A percentile compares a stretch with the other conserved stretches of the same genome.
phyloP scores from a whole-genome alignment of 2,797 vertebrate genomes.

The Microchirus variegatus region DNA sequence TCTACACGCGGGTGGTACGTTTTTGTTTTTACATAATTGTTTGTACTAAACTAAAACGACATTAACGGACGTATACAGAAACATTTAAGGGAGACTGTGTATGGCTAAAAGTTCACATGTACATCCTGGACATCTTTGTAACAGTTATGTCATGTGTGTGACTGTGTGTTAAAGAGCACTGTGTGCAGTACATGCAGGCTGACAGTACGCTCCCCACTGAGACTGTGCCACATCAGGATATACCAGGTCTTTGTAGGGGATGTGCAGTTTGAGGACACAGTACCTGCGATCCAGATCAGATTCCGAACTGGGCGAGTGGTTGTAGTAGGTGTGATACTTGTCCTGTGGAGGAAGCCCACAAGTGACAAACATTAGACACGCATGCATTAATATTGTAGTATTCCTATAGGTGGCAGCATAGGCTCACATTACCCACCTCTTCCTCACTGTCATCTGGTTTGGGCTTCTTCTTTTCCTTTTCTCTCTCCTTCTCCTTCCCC shows the following conservation, averaged over 20 bases:
- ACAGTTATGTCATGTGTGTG: not conserved
- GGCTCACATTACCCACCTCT: slow-evolving; percentile 69
- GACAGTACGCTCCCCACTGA: slow-evolving; percentile 78
- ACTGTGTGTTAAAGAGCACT: slow-evolving; percentile 27
- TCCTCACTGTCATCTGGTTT: slow-evolving; percentile 82
- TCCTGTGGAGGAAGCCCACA: slow-evolving; percentile 77
- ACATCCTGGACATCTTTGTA: not conserved
- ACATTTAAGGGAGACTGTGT: too few species aligned
- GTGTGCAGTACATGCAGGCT: slow-evolving; percentile 52
- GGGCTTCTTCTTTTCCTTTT: slow-evolving; percentile 73
- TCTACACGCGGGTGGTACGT: too few species aligned
- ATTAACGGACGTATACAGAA: too few species aligned
- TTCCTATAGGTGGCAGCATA: slow-evolving; percentile 69
- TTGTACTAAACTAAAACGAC: too few species aligned
- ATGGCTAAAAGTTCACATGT: too few species aligned
- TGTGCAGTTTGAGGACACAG: slow-evolving; percentile 83
- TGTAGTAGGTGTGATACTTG: slow-evolving; percentile 85
- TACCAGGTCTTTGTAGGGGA: slow-evolving; percentile 81
- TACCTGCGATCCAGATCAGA: slow-evolving; percentile 95
- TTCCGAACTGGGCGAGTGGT: slow-evolving; percentile 85
- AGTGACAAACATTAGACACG: slow-evolving; percentile 2
- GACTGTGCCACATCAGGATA: slow-evolving; percentile 67
- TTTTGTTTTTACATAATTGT: too few species aligned
- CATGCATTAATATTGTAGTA: not conserved
- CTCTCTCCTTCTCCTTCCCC: slow-evolving; percentile 46